Conservation (phyloP, 1,140 invertebrate genomes). For the Tetranychus urticae region DNA sequence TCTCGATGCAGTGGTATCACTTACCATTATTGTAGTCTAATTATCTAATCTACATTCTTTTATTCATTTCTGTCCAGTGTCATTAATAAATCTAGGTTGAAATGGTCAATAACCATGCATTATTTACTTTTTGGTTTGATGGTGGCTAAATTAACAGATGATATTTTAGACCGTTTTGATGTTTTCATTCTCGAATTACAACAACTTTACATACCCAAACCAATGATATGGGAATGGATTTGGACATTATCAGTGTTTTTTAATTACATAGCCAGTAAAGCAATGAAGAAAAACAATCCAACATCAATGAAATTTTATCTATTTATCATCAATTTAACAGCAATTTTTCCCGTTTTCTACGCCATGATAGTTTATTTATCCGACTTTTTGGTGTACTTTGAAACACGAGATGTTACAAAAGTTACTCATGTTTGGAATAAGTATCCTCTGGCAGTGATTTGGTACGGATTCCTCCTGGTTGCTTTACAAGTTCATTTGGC, state of each 20-base stretch:
- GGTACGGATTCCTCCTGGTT: conserved; percentile 72
- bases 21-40: too few species aligned
- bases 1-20: neutral
- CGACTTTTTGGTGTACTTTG: conserved; percentile 42
- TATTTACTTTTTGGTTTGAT: conserved; percentile 66
- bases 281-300: conserved; percentile 56
- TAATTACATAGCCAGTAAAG: conserved; percentile 58
- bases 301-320: conserved; percentile 49
- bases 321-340: conserved; percentile 47
- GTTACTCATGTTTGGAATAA: conserved; percentile 30
- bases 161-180: conserved; percentile 69
- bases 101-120: conserved; percentile 78
- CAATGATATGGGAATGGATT: conserved; percentile 74
- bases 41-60: conserved; percentile 14
- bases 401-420: conserved; percentile 24
- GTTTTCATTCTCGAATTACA: conserved; percentile 83
- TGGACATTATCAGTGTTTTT: conserved; percentile 69
- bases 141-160: conserved; percentile 62
- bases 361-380: conserved; percentile 52
- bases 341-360: conserved; percentile 53
- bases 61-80: conserved; percentile 35
- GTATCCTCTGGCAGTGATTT: conserved; percentile 69
- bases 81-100: conserved; percentile 67
- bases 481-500: conserved; percentile 75
- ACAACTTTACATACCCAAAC: conserved; percentile 71